Conservation (phyloP, 1,140 invertebrate species). For the Myzus persicae region DNA sequence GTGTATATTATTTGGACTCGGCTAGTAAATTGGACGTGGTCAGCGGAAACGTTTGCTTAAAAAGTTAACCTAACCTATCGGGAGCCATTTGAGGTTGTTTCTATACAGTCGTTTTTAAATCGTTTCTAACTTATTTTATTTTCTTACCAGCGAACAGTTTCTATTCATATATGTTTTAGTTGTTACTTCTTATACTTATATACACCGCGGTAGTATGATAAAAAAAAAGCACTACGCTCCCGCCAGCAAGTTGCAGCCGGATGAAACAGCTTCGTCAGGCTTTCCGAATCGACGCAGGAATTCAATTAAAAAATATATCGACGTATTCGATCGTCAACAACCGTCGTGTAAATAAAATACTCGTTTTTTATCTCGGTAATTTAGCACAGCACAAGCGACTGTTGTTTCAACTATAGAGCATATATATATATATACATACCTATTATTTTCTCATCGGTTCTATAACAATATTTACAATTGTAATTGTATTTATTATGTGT, state of each 20-base stretch:
- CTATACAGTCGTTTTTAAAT: not conserved
- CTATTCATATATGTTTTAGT: not conserved
- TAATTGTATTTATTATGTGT: not conserved
- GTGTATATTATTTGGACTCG: not conserved
- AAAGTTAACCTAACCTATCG: not conserved
- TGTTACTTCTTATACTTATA: not conserved
- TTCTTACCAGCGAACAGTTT: not conserved
- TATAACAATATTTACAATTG: too few relatives aligned
- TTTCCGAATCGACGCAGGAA: not conserved
- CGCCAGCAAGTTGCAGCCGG: not conserved
- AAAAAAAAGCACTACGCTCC: not conserved
- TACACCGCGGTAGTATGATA: not conserved
- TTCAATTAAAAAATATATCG: conserved; percentile 1
- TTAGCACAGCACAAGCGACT: not conserved
- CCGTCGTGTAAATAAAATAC: too few relatives aligned
- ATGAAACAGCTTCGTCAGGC: not conserved
- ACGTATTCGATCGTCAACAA: not conserved
- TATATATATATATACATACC: too few relatives aligned
- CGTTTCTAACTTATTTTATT: not conserved
- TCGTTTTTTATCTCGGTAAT: not conserved
- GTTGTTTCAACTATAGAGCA: not conserved
- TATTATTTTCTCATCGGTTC: not conserved
- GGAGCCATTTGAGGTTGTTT: not conserved
- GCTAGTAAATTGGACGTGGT: not conserved
- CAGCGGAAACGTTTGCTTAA: not conserved